phyloP scores from a whole-genome alignment of 2,113 vertebrate species.

The Cyphomyrus discorhynchus region DNA sequence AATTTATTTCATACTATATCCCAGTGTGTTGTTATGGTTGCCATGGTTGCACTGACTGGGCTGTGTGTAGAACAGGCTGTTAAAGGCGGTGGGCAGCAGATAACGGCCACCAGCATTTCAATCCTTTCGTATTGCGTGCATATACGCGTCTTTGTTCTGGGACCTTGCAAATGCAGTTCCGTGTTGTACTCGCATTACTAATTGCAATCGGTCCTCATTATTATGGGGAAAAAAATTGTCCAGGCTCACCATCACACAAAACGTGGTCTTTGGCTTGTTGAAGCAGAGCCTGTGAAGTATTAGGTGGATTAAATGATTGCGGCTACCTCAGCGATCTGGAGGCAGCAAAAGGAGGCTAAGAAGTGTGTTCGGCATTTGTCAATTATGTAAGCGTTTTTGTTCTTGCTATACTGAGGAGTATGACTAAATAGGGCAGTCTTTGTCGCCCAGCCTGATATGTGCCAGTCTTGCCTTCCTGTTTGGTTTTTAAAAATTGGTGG shows the following conservation, averaged over 20 bases:
- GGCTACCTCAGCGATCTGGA: slow-evolving; percentile 14
- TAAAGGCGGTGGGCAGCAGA: neutral
- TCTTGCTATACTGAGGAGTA: neutral
- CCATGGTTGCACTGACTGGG: slow-evolving; percentile 7
- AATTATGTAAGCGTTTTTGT: neutral
- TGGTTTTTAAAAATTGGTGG: neutral
- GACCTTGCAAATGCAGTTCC: neutral
- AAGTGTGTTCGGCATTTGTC: slow-evolving; percentile 4
- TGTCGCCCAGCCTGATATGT: neutral
- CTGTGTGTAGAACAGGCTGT: neutral
- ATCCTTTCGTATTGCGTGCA: neutral
- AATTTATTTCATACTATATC: neutral
- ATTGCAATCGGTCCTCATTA: neutral
- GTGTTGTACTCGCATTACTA: neutral
- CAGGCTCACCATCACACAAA: neutral
- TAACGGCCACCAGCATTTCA: neutral
- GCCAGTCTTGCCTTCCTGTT: neutral
- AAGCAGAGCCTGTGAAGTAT: neutral
- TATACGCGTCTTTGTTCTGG: neutral
- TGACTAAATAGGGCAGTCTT: neutral
- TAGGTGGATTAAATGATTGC: slow-evolving; percentile 14
- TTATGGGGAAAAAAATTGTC: neutral
- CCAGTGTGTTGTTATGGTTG: slow-evolving; percentile 11
- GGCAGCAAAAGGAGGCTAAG: neutral
- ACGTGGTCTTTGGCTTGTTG: neutral